phyloP scores from a whole-genome alignment of 1,140 invertebrate genomes.

The Lordiphosa clarofinis region DNA sequence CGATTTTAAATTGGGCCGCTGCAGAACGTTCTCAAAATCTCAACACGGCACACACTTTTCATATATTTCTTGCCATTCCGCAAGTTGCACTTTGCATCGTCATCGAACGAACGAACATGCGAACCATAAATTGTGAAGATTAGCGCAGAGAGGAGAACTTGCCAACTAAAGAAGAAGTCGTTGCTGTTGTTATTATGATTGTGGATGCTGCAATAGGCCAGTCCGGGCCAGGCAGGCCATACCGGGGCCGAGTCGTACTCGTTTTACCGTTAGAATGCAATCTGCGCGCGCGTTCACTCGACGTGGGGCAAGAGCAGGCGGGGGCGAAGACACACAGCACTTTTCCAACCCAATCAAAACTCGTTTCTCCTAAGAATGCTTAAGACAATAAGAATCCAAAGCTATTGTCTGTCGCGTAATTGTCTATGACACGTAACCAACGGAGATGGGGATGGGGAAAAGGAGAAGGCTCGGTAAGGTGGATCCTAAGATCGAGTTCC shows the following conservation, averaged over 20 bases:
- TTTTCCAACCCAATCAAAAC: conserved; percentile 68
- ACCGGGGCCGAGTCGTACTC: conserved; percentile 60
- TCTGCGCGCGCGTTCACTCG: conserved; percentile 61
- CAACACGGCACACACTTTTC: conserved; percentile 13
- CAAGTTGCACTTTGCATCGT: conserved; percentile 59
- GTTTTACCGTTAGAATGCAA: conserved; percentile 78
- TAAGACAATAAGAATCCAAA: conserved; percentile 40
- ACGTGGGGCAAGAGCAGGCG: conserved; percentile 26
- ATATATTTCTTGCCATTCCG: conserved; percentile 35
- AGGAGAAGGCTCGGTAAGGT: background rate
- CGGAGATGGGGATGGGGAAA: conserved; percentile 2
- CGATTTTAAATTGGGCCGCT: conserved; percentile 63
- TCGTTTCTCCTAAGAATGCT: conserved; percentile 62
- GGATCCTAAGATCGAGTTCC: background rate
- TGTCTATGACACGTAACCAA: conserved; percentile 56
- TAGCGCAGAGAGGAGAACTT: conserved; percentile 51
- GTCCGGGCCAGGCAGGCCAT: conserved; percentile 37
- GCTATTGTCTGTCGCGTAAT: conserved; percentile 51
- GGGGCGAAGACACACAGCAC: conserved; percentile 24
- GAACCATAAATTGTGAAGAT: conserved; percentile 69
- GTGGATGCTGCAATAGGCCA: conserved; percentile 74
- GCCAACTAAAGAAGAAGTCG: conserved; percentile 1
- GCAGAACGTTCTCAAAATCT: conserved; percentile 64
- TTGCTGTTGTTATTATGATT: conserved; percentile 25
- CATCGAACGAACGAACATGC: conserved; percentile 37